Evolutionary conservation across 2,113 vertebrate species (phyloP), one percentile per base, ranked within the genome.

Genomic region (Larimichthys crocea): DNA sequence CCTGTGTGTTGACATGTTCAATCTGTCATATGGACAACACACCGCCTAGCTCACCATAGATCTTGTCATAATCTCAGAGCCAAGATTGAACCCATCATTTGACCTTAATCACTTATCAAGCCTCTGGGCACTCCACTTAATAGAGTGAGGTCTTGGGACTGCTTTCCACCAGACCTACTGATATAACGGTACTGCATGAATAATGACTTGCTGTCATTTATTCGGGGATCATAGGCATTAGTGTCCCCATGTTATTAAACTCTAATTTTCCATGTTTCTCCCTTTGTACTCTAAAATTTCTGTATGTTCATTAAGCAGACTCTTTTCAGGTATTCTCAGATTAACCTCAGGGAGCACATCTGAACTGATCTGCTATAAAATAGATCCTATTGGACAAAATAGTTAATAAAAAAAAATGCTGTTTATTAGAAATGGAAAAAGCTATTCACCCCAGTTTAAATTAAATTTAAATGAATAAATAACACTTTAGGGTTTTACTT

Each of bases 21-120:
- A 80, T 82, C 74, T 80, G 49, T 76, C 71, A 87, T 31, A 66
- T 77, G 60, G 60, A 74, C 49, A 85, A 40, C 62, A 69, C 69
- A 46, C 50, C 3, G 44, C 16, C 17, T 59, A 22, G 5, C 49
- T 59, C 15, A 20, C 42, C 22, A 29, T 57, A 80, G 60, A 60
- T 55, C 79, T 75, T 78, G 77, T 84, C 40, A 40, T 78, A 70
- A 89, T 86, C 76, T 77, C 5, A 61, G 7, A 40, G 69, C 42
- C 74, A 74, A 68, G 69, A 72, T 17, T 73, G 80, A 90, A 59
- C 83, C 59, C 82, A 60, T 76, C 63, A n/a, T 73, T 76, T 86
- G 76, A 80, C 83, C 61, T 84, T 80, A 86, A 84, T 90, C 73
- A 82, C 74, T 57, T 79, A 63, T 55, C 42, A 69, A 65, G 67